Conservation (phyloP, 2,797 vertebrate genomes). For the Silurus aristotelis region DNA sequence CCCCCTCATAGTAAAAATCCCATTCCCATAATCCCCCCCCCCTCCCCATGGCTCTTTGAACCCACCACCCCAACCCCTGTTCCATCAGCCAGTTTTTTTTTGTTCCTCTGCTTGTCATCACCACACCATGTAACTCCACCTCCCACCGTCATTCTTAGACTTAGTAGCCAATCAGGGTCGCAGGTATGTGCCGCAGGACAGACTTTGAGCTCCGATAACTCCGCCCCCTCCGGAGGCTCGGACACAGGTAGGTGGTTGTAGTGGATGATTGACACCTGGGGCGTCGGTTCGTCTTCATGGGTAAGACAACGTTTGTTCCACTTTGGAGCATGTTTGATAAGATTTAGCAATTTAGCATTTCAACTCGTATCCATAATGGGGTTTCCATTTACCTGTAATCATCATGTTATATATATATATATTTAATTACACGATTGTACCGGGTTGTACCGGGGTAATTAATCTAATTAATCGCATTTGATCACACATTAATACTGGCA, state of each 20-base stretch:
- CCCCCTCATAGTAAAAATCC: slow-evolving; percentile 37
- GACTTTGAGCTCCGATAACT: slow-evolving; percentile 38
- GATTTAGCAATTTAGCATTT: not conserved
- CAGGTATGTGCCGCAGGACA: slow-evolving; percentile 57
- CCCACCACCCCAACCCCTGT: slow-evolving; percentile 55
- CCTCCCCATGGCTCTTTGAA: slow-evolving; percentile 48
- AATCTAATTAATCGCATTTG: no score
- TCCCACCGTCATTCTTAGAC: slow-evolving; percentile 58
- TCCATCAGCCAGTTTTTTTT: slow-evolving; percentile 47
- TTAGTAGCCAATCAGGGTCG: slow-evolving; percentile 66
- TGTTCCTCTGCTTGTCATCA: slow-evolving; percentile 60
- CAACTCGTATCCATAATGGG: not conserved
- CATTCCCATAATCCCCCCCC: slow-evolving; percentile 44
- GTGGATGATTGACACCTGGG: slow-evolving; percentile 37
- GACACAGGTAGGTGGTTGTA: slow-evolving; percentile 56
- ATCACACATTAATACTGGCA: no score
- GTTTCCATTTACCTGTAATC: not conserved
- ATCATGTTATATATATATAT: no score
- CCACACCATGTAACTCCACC: slow-evolving; percentile 62
- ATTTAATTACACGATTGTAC: no score
- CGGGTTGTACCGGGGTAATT: no score
- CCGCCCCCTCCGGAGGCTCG: slow-evolving; percentile 33
- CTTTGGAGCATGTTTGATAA: slow-evolving; percentile 19
- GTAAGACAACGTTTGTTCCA: slow-evolving; percentile 43
- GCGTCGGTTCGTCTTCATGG: slow-evolving; percentile 38